Base-by-base conservation (phyloP, 2,888 invertebrate species). In the Drosophila tripunctata region DNA sequence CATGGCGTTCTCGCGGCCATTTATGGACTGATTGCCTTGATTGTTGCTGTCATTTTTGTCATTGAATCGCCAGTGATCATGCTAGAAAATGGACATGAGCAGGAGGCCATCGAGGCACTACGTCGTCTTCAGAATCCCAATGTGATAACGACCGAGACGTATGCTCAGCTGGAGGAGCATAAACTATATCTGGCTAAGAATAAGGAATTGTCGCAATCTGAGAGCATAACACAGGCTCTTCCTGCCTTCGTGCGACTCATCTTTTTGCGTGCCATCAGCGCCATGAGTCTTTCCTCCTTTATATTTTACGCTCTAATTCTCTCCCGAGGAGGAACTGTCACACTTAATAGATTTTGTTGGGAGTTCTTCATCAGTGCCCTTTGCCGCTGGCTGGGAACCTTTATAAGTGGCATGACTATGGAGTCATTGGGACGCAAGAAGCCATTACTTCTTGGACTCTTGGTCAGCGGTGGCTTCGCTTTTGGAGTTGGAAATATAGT, bases 21-120 rank as follows among this genome's bases (percentile, higher is more conserved):
- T 0, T 83, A 47, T 24, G 89, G 90, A 2, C 3, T 75, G 2
- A n/a, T 83, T 3, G 75, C 74, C 0, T 15, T 88, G 0, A 4
- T 78, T n/a, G 2, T 74, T 7, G 75, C 72, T n/a, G 51, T 33
- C 1, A 19, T 76, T 0, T 15, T 79, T 4, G 54, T 61, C 33
- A 69, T 88, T 17, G 91, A 90, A 41, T 90, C 91, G 3, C 90
- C 90, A 6, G 69, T 89, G 2, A 77, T 75, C 8, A 55, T 70
- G 62, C 67, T 91, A 47, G 66, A 74, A 8, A 81, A 74, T 21
- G 75, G 73, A 3, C 67, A 88, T 1, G 89, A 90, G 30, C 40
- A 71, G 15, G 51, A 64, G 19, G 90, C 91, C 1, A 61, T 88
- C 0, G 81, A 90, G 2, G 44, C 70, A 0, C 55, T 90, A 21